Evolutionary conservation across 1,140 invertebrate genomes (phyloP).

Genomic region (Camponotus vicinus): DNA sequence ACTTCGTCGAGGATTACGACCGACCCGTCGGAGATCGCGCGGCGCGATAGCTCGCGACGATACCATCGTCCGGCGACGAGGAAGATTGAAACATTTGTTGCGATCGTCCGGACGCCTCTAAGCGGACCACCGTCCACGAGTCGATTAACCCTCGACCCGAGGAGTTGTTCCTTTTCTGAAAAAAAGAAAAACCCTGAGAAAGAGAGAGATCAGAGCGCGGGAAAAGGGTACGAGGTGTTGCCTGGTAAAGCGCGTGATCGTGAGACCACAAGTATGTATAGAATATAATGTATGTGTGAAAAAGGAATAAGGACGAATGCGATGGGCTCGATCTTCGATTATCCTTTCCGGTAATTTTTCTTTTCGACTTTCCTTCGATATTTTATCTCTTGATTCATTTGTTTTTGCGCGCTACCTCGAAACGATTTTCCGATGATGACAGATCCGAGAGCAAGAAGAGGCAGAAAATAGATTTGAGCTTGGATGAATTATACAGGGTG

Average conservation of each 20-base stretch:
- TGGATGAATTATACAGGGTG: slow-evolving; percentile 22
- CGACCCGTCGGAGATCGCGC: slow-evolving; percentile 34
- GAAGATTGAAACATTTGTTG: slow-evolving; percentile 74
- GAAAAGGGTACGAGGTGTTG: background rate
- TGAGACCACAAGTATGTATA: background rate
- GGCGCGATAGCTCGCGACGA: slow-evolving; percentile 41
- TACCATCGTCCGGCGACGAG: slow-evolving; percentile 65
- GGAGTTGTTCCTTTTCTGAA: background rate
- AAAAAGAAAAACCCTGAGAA: background rate
- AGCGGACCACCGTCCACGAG: slow-evolving; percentile 39
- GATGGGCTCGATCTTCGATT: too few species aligned
- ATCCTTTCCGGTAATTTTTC: too few species aligned
- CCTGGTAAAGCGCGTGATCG: background rate
- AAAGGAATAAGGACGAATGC: too few species aligned
- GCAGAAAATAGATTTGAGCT: slow-evolving; percentile 26
- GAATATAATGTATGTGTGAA: too few species aligned
- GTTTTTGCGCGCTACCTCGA: slow-evolving; percentile 1
- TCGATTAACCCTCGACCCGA: slow-evolving; percentile 33
- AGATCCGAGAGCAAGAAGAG: background rate
- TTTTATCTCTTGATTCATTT: background rate
- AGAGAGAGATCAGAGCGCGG: slow-evolving; percentile 4
- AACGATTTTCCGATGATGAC: slow-evolving; percentile 19
- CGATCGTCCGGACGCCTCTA: slow-evolving; percentile 23
- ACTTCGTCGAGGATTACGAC: slow-evolving; percentile 51
- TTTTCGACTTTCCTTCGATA: background rate